Evolutionary conservation across 2,888 invertebrate species (phyloP).

Genomic region (Ophioninae sp.): DNA sequence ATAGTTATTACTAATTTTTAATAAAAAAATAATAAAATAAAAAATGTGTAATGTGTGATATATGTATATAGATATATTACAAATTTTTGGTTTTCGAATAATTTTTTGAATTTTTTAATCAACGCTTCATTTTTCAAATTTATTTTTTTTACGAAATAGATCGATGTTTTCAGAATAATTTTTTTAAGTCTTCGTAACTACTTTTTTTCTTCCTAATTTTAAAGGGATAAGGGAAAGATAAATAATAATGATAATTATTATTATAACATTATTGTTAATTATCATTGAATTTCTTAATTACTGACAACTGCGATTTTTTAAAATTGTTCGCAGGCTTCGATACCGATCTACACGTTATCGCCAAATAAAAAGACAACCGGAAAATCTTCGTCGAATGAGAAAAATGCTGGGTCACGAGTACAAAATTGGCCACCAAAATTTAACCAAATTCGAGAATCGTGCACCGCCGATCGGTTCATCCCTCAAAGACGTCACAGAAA

Average conservation of each 20-base stretch:
- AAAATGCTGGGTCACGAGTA: conserved; percentile 1
- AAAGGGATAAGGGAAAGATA: not conserved
- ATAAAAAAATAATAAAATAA: not conserved
- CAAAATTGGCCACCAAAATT: conserved; percentile 4
- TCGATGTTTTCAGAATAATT: too few species aligned
- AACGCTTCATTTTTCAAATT: conserved; percentile 51
- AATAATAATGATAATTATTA: not conserved
- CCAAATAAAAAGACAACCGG: conserved; percentile 4
- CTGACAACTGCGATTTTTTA: not conserved
- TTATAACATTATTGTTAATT: not conserved
- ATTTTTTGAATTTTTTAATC: not conserved
- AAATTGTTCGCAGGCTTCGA: conserved; percentile 43
- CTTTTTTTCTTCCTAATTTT: too few species aligned
- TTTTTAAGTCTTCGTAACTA: too few species aligned
- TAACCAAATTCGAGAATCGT: conserved; percentile 9
- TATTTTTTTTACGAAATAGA: too few species aligned
- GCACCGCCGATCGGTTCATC: conserved; percentile 71
- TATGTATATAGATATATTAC: too few species aligned
- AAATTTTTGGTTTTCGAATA: not conserved
- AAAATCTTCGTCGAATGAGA: not conserved
- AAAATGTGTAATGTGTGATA: not conserved
- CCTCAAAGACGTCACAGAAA: conserved; percentile 65
- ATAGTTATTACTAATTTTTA: too few species aligned
- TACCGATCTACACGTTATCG: conserved; percentile 57
- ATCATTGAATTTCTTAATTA: conserved; percentile 2